Evolutionary conservation across 2,113 vertebrate genomes (phyloP).

Genomic region (Proteles cristata): DNA sequence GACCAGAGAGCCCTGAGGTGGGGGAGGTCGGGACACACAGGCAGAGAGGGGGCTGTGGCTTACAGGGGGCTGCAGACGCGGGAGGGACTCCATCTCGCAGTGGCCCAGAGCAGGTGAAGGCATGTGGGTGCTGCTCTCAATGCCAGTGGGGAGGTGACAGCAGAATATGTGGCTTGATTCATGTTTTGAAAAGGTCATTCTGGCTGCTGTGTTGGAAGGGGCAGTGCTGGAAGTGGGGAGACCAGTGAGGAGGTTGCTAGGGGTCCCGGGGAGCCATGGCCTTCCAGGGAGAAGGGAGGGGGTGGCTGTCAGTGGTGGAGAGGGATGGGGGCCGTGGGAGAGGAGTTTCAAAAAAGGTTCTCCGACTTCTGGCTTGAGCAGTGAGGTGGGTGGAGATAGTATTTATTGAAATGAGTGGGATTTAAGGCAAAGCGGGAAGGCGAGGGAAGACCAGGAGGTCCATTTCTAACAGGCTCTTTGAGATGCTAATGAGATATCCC

Average conservation of each 20-base stretch:
- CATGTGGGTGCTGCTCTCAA: neutral
- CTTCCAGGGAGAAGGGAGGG: no score
- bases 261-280: neutral
- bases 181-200: neutral
- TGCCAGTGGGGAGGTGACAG: neutral
- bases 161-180: neutral
- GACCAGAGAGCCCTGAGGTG: neutral
- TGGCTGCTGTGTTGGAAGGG: neutral
- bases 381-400: neutral
- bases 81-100: neutral
- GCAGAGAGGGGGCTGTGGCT: rapidly evolving
- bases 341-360: neutral
- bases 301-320: no score
- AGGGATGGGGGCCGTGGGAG: neutral
- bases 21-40: neutral
- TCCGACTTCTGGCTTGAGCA: neutral
- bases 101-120: no score
- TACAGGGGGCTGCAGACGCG: neutral
- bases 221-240: neutral
- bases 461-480: conserved; percentile 52
- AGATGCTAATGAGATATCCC: conserved; percentile 52
- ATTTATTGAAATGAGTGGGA: neutral
- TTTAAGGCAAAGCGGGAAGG: neutral
- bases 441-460: neutral
- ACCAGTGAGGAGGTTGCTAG: neutral